A percentile compares a stretch with the other conserved stretches of the same genome.
Evolutionary conservation across 2,888 invertebrate genomes (phyloP).

Genomic region (Chrysolina oricalcia): DNA sequence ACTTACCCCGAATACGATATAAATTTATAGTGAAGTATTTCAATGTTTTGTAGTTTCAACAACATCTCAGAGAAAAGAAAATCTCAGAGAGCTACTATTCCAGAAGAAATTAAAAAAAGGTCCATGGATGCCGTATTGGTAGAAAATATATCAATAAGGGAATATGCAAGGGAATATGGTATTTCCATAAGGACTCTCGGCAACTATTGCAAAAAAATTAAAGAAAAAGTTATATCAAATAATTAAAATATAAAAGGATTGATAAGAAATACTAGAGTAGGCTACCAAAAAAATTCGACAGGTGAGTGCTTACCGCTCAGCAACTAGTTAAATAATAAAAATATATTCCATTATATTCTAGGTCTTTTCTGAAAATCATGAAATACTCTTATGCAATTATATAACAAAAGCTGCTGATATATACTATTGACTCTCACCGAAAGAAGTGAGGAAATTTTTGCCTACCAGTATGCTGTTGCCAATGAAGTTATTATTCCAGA

Average conservation of each 20-base stretch:
- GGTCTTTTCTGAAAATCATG: too few species aligned
- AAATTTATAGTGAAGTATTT: neutral
- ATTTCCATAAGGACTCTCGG: neutral
- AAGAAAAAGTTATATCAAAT: too few species aligned
- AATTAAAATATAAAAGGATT: too few species aligned
- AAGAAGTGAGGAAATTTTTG: neutral
- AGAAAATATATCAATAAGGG: neutral
- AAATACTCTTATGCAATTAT: too few species aligned
- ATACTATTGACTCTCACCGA: neutral
- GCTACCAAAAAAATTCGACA: too few species aligned
- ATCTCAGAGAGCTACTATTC: neutral
- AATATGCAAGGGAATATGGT: neutral
- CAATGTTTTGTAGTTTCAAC: neutral
- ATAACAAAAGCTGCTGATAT: neutral
- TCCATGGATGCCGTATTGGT: neutral
- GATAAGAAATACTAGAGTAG: too few species aligned
- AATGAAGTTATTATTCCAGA: neutral
- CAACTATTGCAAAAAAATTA: too few species aligned
- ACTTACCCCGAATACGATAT: neutral
- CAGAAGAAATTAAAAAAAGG: neutral
- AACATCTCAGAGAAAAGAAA: neutral
- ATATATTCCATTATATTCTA: too few species aligned
- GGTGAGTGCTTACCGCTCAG: too few species aligned
- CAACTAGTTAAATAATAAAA: too few species aligned
- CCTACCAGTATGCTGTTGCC: neutral